Evolutionary conservation across 2,797 vertebrate species (phyloP), one percentile per base, ranked within the genome.

Genomic region (Petrocephalus schoutedeni): DNA sequence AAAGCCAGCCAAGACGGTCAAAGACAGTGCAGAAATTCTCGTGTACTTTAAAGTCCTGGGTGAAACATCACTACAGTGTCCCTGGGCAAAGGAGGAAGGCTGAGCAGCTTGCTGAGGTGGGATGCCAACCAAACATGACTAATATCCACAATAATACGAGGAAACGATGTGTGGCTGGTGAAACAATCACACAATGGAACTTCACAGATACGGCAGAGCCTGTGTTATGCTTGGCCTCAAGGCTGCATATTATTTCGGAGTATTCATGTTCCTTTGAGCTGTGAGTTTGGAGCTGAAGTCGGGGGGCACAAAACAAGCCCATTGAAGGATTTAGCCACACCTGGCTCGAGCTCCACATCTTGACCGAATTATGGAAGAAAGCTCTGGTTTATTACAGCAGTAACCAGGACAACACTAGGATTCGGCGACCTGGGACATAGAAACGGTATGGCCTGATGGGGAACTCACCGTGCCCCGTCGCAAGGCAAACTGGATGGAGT

Each of bases 401-500:
- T 56, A 84, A 84, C 82, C 51, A 53, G 28, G 82, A 54, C 51
- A 84, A 56, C 21, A 84, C 9, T 54, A 84, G 45, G 7, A 6
- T 77, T 77, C 36, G 14, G 45, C 41, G 71, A 45, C 71, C 8
- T 77, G n/a, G 3, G 45, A 53, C 19, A 83, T 28, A 2, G 53
- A 51, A 10, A 49, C 10, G 4, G 45, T 51, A 56, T 28, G 41
- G 54, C 28, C 10, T 23, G 28, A 56, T 6, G 8, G 83, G 1
- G 1, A 49, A 95, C 97, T 96, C 88, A 98, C 97, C 58, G 97
- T 98, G 90, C 97, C 97, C 87, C 97, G 96, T 86, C 97, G 93
- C 83, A 98, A 95, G 45, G 97, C 97, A 91, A 98, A 98, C 94
- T 98, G 97, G 91, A 98, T 97, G 51, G 97, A 98, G 89, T 98